Base-by-base conservation (phyloP, 2,797 vertebrate genomes). In the Orestias chungarensis region DNA sequence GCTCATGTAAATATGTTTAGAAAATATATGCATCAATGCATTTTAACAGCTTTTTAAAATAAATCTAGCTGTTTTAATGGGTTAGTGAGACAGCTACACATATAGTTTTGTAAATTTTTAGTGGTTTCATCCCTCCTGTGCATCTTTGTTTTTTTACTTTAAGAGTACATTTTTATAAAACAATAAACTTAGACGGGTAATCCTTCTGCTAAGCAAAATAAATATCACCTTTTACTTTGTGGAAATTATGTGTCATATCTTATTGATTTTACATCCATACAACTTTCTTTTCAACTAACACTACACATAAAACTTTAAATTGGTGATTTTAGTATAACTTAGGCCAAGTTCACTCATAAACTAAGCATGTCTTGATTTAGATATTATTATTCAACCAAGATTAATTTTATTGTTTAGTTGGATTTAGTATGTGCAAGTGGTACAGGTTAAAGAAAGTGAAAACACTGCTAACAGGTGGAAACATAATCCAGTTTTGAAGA, bases 221-320 rank as follows among this genome's bases (percentile, higher is more conserved):
- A 50, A 31, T 52, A 42, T 71, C 35, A 29, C 50, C 52, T 52
- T 79, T 81, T 49, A 81, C 64, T 74, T 57, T 38, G 64, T 59
- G 72, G 40, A 62, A 10, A 49, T 55, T 79, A 74, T 73, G 40
- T 65, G 82, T 82, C 75, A 82, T 78, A 66, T 76, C 68, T 86
- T 82, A 82, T 76, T 44, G 64, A 25, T 38, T 23, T 38, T 4
- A 38, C 38, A 62, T 69, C 72, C 62, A 71, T 52, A 54, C 68
- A 44, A 50, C 67, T 73, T 65, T 54, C 27, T 20, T 47, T 47
- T 20, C 18, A 0, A 54, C 77, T 71, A 68, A 23, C 18, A 65
- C 31, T 35, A 59, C 18, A 1, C 23, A 59, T 31, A 33, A 57
- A 57, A 17, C 52, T 54, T n/a, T 50, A 54, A 54, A 5, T 1